Percentiles rank a stretch among this genome's conserved stretches.
Evolutionary conservation across 2,888 invertebrate genomes (phyloP).

Genomic region (Parelbella ahira): DNA sequence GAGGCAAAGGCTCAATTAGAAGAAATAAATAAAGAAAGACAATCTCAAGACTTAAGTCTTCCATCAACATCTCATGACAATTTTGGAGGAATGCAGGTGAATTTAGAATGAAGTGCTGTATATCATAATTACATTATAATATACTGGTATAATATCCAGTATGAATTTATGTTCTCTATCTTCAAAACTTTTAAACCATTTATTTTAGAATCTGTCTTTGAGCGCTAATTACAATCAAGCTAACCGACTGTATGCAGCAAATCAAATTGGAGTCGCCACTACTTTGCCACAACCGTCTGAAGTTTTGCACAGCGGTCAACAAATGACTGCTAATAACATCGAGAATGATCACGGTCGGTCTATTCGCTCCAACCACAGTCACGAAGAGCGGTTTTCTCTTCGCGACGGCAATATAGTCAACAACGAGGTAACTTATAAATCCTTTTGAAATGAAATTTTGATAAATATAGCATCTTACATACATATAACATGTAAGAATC

Average conservation of each 20-base stretch:
- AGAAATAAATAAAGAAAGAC: slow-evolving; percentile 66
- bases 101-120: too few species aligned
- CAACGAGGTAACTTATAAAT: slow-evolving; percentile 35
- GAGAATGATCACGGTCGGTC: slow-evolving; percentile 49
- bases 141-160: too few species aligned
- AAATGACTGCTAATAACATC: slow-evolving; percentile 42
- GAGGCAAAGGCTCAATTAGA: slow-evolving; percentile 76
- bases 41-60: slow-evolving; percentile 58
- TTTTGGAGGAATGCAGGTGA: slow-evolving; percentile 57
- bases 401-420: slow-evolving; percentile 42
- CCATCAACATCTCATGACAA: slow-evolving; percentile 65
- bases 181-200: too few species aligned
- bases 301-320: slow-evolving; percentile 42
- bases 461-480: too few species aligned
- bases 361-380: slow-evolving; percentile 48
- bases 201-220: slow-evolving; percentile 52
- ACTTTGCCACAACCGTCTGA: slow-evolving; percentile 65
- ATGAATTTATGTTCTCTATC: too few species aligned
- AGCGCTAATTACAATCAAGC: slow-evolving; percentile 55
- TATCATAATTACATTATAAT: too few species aligned
- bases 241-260: slow-evolving; percentile 66
- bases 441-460: too few species aligned
- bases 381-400: slow-evolving; percentile 53
- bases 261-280: slow-evolving; percentile 74
- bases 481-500: too few species aligned